Percentiles rank a stretch among this genome's conserved stretches.
These are phyloP conservation scores for Caenorhabditis sinica DNA, from an alignment of 2,888 invertebrate genomes.

Conservation along the genomic window DNA sequence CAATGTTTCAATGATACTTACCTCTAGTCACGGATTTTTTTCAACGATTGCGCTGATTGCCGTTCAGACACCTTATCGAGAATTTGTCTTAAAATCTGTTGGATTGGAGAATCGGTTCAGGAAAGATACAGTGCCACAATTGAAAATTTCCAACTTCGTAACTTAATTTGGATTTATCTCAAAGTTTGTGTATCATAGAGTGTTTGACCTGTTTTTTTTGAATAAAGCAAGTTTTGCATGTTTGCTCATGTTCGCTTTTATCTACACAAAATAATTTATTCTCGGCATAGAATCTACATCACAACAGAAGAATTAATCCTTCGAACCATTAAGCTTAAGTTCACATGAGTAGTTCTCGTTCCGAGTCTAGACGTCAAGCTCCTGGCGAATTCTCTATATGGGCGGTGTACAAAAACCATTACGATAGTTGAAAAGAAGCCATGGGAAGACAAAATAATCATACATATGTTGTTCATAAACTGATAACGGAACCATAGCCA, in stretches of 20 bases:
- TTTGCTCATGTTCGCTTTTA: too few relatives aligned
- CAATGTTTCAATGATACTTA: constrained; percentile 11
- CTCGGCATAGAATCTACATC: too few relatives aligned
- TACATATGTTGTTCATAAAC: constrained; percentile 8
- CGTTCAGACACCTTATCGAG: constrained; percentile 14
- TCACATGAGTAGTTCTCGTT: neutral
- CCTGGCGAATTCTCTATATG: neutral
- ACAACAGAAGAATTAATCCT: too few relatives aligned
- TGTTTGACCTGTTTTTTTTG: too few relatives aligned
- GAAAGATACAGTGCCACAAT: too few relatives aligned
- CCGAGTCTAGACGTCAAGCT: neutral
- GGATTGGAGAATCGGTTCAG: neutral
- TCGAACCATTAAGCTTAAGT: too few relatives aligned
- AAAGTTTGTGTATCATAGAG: too few relatives aligned
- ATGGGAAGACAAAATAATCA: constrained; percentile 1
- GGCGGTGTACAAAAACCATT: constrained; percentile 17
- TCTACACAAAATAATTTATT: too few relatives aligned
- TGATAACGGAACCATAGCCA: neutral
- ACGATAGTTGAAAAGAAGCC: constrained; percentile 14
- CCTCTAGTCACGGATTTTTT: constrained; percentile 3
- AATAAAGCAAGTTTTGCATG: too few relatives aligned
- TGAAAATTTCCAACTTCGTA: too few relatives aligned
- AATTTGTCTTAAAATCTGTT: neutral
- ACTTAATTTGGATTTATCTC: too few relatives aligned
- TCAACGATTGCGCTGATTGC: constrained; percentile 11